Evolutionary conservation across 2,888 invertebrate species (phyloP).

Genomic region (Altica lythri): DNA sequence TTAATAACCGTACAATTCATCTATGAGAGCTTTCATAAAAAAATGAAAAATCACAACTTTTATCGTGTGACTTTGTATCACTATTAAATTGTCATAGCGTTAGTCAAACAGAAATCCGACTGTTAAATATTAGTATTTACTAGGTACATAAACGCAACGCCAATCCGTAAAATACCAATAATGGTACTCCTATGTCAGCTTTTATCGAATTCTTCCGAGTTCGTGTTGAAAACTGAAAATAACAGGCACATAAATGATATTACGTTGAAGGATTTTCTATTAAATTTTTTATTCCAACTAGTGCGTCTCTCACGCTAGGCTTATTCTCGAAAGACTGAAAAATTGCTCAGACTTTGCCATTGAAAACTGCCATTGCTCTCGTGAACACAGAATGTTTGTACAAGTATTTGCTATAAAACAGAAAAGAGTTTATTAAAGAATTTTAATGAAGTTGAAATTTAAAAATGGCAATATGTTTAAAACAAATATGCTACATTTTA

Average conservation of each 20-base stretch:
- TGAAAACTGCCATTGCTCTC: conserved; percentile 18
- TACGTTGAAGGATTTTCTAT: conserved; percentile 25
- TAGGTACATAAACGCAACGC: conserved; percentile 1
- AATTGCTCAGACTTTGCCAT: conserved; percentile 16
- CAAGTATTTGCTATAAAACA: conserved; percentile 13
- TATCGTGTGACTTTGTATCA: too few species aligned
- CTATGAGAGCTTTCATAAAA: too few species aligned
- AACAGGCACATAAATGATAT: conserved; percentile 32
- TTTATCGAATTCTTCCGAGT: conserved; percentile 30
- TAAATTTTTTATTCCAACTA: conserved; percentile 24
- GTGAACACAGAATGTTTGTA: conserved; percentile 11
- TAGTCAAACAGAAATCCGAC: background rate
- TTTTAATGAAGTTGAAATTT: too few species aligned
- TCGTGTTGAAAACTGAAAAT: conserved; percentile 30
- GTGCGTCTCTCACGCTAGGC: conserved; percentile 17
- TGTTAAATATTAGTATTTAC: background rate
- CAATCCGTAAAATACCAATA: conserved; percentile 25
- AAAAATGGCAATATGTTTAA: too few species aligned
- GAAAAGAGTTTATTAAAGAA: conserved; percentile 9
- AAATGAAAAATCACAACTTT: too few species aligned
- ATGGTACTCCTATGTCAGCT: conserved; percentile 29
- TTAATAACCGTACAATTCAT: too few species aligned
- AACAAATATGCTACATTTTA: too few species aligned
- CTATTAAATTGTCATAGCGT: too few species aligned
- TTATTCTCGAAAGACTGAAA: conserved; percentile 23